A percentile compares a stretch with the other conserved stretches of the same genome.
These are phyloP conservation scores for Schizaphis graminum DNA, from an alignment of 2,888 invertebrate species.

Conservation along the genomic window DNA sequence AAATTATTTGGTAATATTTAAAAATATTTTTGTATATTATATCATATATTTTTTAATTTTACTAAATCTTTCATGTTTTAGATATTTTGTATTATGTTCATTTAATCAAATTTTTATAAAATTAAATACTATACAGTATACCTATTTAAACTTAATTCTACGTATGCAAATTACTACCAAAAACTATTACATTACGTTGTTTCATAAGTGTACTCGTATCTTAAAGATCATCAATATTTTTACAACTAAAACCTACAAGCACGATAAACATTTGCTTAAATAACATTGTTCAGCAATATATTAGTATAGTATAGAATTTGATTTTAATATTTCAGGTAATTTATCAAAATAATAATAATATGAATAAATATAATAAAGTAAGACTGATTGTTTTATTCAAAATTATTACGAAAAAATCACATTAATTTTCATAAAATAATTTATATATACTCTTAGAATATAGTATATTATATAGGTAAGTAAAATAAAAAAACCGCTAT, in stretches of 20 bases:
- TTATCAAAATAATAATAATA: constrained; percentile 29
- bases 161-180: not conserved
- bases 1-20: not conserved
- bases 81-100: not conserved
- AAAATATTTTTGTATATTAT: not conserved
- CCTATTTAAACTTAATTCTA: not conserved
- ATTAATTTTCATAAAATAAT: constrained; percentile 56
- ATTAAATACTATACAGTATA: not conserved
- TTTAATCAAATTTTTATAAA: not conserved
- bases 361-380: not conserved
- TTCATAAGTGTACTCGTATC: not conserved
- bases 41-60: not conserved
- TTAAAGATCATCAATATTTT: not conserved
- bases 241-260: not conserved
- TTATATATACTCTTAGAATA: constrained; percentile 16
- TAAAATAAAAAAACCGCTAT: not conserved
- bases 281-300: not conserved
- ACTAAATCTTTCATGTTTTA: not conserved
- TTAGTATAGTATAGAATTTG: not conserved
- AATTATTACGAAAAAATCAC: constrained; percentile 32
- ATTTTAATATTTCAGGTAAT: constrained; percentile 7
- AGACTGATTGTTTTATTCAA: constrained; percentile 22
- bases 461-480: not conserved
- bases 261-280: not conserved
- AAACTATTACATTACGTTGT: not conserved